A percentile compares a stretch with the other conserved stretches of the same genome.
phyloP scores from a whole-genome alignment of 2,113 vertebrate species.

The Vulpes lagopus region DNA sequence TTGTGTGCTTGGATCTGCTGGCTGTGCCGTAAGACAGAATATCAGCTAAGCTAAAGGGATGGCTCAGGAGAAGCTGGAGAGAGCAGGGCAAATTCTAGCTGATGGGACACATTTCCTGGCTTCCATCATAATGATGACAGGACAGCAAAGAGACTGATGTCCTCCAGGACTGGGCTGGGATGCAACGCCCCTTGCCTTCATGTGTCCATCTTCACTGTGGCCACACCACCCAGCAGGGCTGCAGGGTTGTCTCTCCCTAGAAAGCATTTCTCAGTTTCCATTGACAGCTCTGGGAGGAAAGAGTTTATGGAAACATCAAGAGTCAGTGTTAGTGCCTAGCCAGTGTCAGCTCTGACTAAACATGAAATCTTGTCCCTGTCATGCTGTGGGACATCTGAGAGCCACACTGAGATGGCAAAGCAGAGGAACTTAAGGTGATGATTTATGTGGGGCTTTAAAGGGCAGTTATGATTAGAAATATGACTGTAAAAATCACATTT shows the following conservation, averaged over 20 bases:
- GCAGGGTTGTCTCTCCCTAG: neutral
- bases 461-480: conserved; percentile 58
- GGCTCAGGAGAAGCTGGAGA: neutral
- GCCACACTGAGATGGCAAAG: neutral
- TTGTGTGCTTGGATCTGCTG: neutral
- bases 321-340: neutral
- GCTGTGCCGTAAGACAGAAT: neutral
- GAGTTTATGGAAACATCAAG: neutral
- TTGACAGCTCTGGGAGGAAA: neutral
- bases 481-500: conserved; percentile 59
- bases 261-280: neutral
- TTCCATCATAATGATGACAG: accelerated
- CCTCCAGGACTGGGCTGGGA: too few species aligned
- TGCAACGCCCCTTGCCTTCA: accelerated
- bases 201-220: accelerated
- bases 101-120: neutral
- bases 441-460: conserved; percentile 27
- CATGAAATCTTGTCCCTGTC: conserved; percentile 32
- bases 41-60: neutral
- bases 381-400: neutral
- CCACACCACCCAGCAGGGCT: accelerated
- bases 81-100: neutral
- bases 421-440: neutral
- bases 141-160: neutral
- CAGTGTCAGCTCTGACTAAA: neutral